Percentiles rank a stretch among this genome's conserved stretches.
phyloP scores from a whole-genome alignment of 1,140 invertebrate genomes.

The Drosophila nannoptera region DNA sequence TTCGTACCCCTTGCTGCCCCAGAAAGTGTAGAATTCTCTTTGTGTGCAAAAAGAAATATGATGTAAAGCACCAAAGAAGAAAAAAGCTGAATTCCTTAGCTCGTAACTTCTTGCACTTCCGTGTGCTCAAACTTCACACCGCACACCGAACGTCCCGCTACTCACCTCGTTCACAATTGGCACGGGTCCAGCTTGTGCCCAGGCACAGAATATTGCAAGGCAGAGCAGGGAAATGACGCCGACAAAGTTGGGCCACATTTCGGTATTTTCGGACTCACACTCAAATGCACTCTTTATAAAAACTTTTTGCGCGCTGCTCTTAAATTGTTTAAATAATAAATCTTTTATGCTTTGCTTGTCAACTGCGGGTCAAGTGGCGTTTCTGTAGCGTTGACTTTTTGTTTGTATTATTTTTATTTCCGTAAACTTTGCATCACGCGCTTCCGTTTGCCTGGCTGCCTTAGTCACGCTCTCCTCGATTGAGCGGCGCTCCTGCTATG shows the following conservation, averaged over 20 bases:
- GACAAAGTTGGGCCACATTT: constrained; percentile 71
- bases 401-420: constrained; percentile 58
- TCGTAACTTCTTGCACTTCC: constrained; percentile 39
- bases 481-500: constrained; percentile 26
- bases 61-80: not conserved
- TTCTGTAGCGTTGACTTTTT: constrained; percentile 45
- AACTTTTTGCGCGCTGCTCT: not conserved
- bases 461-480: constrained; percentile 25
- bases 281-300: constrained; percentile 30
- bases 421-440: constrained; percentile 75
- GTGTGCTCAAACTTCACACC: constrained; percentile 8
- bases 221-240: constrained; percentile 60
- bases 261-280: constrained; percentile 18
- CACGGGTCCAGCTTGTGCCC: constrained; percentile 73
- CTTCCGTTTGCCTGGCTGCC: constrained; percentile 46
- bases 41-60: constrained; percentile 18
- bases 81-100: constrained; percentile 26
- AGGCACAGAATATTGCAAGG: constrained; percentile 59
- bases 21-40: constrained; percentile 15
- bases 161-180: constrained; percentile 79
- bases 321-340: constrained; percentile 27
- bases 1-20: not conserved
- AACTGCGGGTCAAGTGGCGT: constrained; percentile 10
- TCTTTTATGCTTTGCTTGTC: constrained; percentile 16
- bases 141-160: constrained; percentile 6